phyloP scores from a whole-genome alignment of 2,888 invertebrate genomes.

The Euplagia quadripunctaria region DNA sequence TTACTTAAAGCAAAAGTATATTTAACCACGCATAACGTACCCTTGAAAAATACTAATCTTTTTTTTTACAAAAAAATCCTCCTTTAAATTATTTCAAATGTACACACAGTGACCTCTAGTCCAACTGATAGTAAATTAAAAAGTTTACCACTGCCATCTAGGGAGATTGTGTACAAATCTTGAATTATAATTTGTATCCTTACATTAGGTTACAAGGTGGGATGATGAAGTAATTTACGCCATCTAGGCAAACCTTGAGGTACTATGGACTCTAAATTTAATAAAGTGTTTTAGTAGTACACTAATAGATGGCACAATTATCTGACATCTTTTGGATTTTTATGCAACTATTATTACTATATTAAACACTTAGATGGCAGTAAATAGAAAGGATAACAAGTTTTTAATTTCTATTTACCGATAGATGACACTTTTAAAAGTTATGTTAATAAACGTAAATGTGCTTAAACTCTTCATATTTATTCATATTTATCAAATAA shows the following conservation, averaged over 20 bases:
- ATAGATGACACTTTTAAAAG: neutral
- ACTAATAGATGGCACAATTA: slow-evolving; percentile 11
- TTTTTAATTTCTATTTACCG: neutral
- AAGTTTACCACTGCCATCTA: neutral
- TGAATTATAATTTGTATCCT: neutral
- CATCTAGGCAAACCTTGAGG: neutral
- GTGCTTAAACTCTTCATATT: neutral
- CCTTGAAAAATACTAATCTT: too few species aligned
- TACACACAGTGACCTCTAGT: slow-evolving; percentile 11
- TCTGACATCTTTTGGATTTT: neutral
- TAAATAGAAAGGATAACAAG: neutral
- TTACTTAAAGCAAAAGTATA: too few species aligned
- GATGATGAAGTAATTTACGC: neutral
- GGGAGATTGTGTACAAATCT: neutral
- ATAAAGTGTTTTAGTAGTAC: neutral
- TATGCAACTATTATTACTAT: neutral
- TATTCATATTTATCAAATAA: too few species aligned
- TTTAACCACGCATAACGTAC: too few species aligned
- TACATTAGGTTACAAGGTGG: neutral
- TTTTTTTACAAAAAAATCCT: too few species aligned
- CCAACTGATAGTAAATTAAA: neutral
- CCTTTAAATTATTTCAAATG: slow-evolving; percentile 1
- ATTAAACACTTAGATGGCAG: neutral
- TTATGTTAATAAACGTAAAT: neutral
- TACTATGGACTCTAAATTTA: neutral